These are phyloP conservation scores for Meriones psammophilus DNA, from an alignment of 2,797 vertebrate species.

Conservation along the genomic window DNA sequence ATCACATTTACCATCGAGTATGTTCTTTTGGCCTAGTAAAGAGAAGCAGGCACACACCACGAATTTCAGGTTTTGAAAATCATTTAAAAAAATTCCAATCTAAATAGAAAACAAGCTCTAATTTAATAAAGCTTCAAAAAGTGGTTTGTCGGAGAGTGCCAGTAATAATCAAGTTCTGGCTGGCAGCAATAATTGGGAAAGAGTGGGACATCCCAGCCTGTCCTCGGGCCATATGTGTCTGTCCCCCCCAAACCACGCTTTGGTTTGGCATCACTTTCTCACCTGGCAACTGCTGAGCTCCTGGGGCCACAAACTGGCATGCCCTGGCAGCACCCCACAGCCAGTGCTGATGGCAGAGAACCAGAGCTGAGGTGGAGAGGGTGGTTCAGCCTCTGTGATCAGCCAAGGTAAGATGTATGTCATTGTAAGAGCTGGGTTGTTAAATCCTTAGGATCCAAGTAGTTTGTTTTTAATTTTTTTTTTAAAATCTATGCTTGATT, in stretches of 20 bases:
- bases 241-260: slow-evolving; percentile 62
- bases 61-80: slow-evolving; percentile 36
- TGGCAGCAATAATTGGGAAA: slow-evolving; percentile 46
- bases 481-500: background rate
- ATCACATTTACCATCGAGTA: background rate
- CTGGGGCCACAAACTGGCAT: background rate
- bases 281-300: slow-evolving; percentile 62
- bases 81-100: slow-evolving; percentile 57
- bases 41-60: background rate
- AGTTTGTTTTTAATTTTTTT: background rate
- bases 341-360: background rate
- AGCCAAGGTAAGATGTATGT: background rate
- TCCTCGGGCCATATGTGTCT: slow-evolving; percentile 40
- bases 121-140: slow-evolving; percentile 48
- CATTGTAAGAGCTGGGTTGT: background rate
- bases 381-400: slow-evolving; percentile 15
- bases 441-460: background rate
- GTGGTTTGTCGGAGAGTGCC: slow-evolving; percentile 55
- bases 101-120: slow-evolving; percentile 67
- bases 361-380: background rate
- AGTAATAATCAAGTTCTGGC: slow-evolving; percentile 62
- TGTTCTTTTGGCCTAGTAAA: slow-evolving; percentile 53
- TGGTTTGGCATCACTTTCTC: slow-evolving; percentile 66
- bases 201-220: background rate
- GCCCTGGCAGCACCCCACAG: slow-evolving; percentile 1